phyloP scores from a whole-genome alignment of 2,888 invertebrate genomes.

The Eupithecia centaureata region DNA sequence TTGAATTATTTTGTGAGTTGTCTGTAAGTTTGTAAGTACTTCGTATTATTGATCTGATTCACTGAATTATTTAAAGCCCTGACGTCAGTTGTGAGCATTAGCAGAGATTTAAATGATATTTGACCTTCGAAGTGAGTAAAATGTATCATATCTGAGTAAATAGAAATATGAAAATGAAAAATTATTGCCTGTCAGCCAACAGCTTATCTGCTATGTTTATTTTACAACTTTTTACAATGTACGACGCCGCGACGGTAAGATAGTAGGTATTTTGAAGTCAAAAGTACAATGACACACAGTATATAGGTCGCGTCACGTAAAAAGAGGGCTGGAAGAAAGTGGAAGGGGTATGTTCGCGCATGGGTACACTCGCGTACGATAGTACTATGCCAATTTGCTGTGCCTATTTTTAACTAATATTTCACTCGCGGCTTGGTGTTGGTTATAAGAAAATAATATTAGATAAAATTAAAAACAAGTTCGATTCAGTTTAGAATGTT shows the following conservation, averaged over 20 bases:
- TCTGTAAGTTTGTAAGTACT: background rate
- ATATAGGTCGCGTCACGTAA: too few relatives aligned
- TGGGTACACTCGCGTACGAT: too few relatives aligned
- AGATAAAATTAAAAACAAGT: too few relatives aligned
- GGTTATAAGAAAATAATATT: too few relatives aligned
- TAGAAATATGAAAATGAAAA: background rate
- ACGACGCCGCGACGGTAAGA: too few relatives aligned
- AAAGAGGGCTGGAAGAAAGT: too few relatives aligned
- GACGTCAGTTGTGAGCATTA: slow-evolving; percentile 18
- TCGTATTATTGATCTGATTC: background rate
- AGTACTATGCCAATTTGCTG: too few relatives aligned
- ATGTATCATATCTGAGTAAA: background rate
- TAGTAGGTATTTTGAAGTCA: background rate
- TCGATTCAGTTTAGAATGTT: too few relatives aligned
- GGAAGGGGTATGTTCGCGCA: too few relatives aligned
- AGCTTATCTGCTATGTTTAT: slow-evolving; percentile 8
- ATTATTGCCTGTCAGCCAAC: slow-evolving; percentile 17
- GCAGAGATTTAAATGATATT: slow-evolving; percentile 8
- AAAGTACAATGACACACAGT: background rate
- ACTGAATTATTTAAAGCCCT: slow-evolving; percentile 13
- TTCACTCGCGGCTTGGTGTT: too few relatives aligned
- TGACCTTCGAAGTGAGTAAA: slow-evolving; percentile 3
- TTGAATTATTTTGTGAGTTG: background rate
- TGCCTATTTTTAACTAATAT: too few relatives aligned
- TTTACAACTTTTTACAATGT: background rate